phyloP scores from a whole-genome alignment of 2,113 vertebrate species.

The Mormyrus iriodes region DNA sequence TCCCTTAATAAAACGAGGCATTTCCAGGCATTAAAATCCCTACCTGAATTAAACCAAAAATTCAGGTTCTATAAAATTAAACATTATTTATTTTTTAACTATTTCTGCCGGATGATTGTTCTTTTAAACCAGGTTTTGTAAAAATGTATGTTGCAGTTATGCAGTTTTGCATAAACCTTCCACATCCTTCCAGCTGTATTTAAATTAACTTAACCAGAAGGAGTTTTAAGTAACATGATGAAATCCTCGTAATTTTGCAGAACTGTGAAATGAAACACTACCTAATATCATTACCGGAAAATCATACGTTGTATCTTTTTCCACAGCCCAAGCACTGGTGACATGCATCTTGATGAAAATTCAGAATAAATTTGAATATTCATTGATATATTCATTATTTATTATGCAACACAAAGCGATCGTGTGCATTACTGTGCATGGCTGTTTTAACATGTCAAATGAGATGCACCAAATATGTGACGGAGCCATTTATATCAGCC shows the following conservation, averaged over 20 bases:
- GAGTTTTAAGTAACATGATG: neutral
- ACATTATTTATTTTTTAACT: slow-evolving; percentile 76
- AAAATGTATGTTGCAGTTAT: neutral
- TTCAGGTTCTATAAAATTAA: slow-evolving; percentile 58
- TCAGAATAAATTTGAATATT: slow-evolving; percentile 62
- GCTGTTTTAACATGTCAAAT: slow-evolving; percentile 42
- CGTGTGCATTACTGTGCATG: slow-evolving; percentile 50
- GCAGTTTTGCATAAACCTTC: neutral
- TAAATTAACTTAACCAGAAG: neutral
- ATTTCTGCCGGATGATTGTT: neutral
- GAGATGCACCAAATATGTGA: neutral
- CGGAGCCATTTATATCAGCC: neutral
- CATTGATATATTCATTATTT: slow-evolving; percentile 75
- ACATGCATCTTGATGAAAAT: slow-evolving; percentile 6
- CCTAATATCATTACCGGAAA: neutral
- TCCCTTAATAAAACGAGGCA: slow-evolving; percentile 57
- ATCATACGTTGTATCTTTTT: neutral
- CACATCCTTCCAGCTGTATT: neutral
- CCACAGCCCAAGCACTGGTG: neutral
- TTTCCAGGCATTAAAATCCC: slow-evolving; percentile 58
- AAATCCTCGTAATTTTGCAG: neutral
- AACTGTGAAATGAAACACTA: neutral
- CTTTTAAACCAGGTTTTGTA: neutral
- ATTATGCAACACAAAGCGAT: slow-evolving; percentile 53
- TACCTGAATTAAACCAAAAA: slow-evolving; percentile 46